phyloP scores from a whole-genome alignment of 2,113 vertebrate species.

The Tiliqua scincoides region DNA sequence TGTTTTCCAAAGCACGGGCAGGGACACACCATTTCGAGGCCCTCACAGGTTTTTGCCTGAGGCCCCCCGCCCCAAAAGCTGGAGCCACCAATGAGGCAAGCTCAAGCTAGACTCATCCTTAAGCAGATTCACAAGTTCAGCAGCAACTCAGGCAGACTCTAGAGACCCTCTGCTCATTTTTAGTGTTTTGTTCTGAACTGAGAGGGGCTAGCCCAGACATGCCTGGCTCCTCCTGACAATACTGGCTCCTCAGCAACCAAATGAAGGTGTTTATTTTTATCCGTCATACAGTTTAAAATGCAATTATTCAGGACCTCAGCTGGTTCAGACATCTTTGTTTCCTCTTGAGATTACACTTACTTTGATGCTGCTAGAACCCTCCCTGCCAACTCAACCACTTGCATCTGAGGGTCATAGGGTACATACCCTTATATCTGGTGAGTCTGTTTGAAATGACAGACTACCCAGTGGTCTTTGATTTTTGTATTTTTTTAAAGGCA shows the following conservation, averaged over 20 bases:
- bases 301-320: constrained; percentile 47
- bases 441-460: background rate
- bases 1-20: too few species aligned
- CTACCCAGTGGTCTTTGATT: too few species aligned
- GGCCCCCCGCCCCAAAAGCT: too few species aligned
- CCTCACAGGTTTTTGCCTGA: too few species aligned
- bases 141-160: constrained; percentile 58
- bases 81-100: too few species aligned
- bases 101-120: constrained; percentile 68
- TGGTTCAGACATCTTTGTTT: constrained; percentile 20
- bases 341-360: background rate
- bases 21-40: too few species aligned
- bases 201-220: constrained; percentile 61
- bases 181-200: constrained; percentile 31
- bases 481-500: too few species aligned
- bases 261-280: constrained; percentile 43
- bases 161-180: constrained; percentile 37
- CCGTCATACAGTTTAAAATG: constrained; percentile 24
- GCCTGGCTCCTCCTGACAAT: constrained; percentile 55
- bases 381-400: background rate
- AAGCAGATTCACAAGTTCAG: constrained; percentile 66
- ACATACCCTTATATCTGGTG: background rate
- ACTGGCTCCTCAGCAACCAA: constrained; percentile 50
- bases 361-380: background rate
- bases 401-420: background rate